Conservation (phyloP, 2,113 vertebrate species). For the Aspiorhynchus laticeps region DNA sequence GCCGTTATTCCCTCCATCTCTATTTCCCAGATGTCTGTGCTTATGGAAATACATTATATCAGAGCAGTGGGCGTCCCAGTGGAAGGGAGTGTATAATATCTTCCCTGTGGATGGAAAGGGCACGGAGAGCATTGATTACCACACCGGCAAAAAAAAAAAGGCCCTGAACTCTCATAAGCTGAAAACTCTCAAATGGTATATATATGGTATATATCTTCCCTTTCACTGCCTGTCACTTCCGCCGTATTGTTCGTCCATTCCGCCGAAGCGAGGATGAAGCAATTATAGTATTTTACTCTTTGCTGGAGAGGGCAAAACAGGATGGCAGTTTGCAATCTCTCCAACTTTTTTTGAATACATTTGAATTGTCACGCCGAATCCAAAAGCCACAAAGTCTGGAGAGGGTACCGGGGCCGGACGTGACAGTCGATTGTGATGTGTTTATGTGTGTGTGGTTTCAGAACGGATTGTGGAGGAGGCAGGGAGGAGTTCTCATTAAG, state of each 20-base stretch:
- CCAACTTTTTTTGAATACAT: slow-evolving; percentile 59
- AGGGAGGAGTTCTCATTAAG: slow-evolving; percentile 54
- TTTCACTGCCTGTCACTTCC: slow-evolving; percentile 21
- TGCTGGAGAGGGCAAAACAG: slow-evolving; percentile 34
- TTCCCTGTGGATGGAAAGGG: slow-evolving; percentile 22
- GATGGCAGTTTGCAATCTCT: slow-evolving; percentile 18
- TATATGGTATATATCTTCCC: slow-evolving; percentile 37
- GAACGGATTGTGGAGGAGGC: slow-evolving; percentile 37
- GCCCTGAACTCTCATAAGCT: slow-evolving; percentile 8
- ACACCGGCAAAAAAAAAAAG: background rate
- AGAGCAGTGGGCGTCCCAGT: background rate
- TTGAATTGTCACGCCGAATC: slow-evolving; percentile 68
- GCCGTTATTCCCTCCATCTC: background rate
- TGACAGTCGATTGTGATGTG: slow-evolving; percentile 60
- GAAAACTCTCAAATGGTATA: slow-evolving; percentile 29
- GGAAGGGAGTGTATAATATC: slow-evolving; percentile 20
- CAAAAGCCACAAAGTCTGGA: slow-evolving; percentile 55
- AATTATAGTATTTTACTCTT: slow-evolving; percentile 41
- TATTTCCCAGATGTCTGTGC: background rate
- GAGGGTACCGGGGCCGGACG: slow-evolving; percentile 59
- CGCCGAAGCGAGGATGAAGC: slow-evolving; percentile 15
- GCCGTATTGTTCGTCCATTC: slow-evolving; percentile 1
- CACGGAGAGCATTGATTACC: slow-evolving; percentile 34
- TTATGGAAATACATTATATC: background rate
- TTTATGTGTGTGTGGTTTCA: slow-evolving; percentile 44